Base-by-base conservation (phyloP, 2,888 invertebrate genomes). In the Ectobius pallidus region DNA sequence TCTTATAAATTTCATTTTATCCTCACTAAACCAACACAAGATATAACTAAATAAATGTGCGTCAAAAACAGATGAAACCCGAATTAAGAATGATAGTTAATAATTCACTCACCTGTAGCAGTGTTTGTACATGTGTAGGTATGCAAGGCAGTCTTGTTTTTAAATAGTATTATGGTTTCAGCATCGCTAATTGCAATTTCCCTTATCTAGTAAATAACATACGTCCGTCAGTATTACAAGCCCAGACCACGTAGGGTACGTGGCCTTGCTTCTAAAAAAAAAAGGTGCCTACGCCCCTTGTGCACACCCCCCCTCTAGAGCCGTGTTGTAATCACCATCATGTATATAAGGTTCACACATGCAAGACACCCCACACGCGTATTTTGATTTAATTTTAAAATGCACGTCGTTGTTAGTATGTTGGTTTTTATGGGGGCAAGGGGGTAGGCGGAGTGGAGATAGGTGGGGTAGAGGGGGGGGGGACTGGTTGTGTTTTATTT, bases 271-370 rank as follows among this genome's bases (percentile, higher is more conserved):
- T 63, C 39, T 65, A 34, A 46, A 65, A 46, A 52, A 52, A 52
- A 25, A 14, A 63, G 46, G 65, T 65, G 27, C 9, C 65, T 46
- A 46, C 32, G 27, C 58, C 2, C 44, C 44, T 34, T 30, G 34
- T 34, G 18, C 62, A 9, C 25, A 6, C 63, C 46, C n/a, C 32
- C 2, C 42, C 18, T 18, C 6, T 27, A 16, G 9, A 3, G 4
- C 39, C 11, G 25, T 65, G 27, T 27, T 65, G 65, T 65, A 65
- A 65, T 65, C 65, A 65, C 65, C 65, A 46, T 46, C 65, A 25
- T 65, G 65, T 65, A 65, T 65, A 46, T 65, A 65, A 65, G 65
- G 65, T 65, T 65, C 65, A 65, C 65, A 65, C 65, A 65, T 65
- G 65, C 46, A 65, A 65, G 65, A 65, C 44, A 44, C 65, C 65